phyloP scores from a whole-genome alignment of 2,888 invertebrate species.

The Orchesella flavescens region DNA sequence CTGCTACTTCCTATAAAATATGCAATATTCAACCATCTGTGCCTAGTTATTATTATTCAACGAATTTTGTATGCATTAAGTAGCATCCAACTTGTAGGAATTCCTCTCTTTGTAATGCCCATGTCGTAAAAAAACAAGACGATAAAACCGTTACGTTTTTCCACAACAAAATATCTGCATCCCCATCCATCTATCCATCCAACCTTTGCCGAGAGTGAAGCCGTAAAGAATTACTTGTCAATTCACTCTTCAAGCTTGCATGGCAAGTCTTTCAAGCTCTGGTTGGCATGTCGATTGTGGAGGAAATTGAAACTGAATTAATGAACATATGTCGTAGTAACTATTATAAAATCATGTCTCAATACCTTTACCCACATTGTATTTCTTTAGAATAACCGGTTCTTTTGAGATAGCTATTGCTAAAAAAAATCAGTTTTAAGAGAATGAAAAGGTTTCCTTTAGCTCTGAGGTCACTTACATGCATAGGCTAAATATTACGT shows the following conservation, averaged over 20 bases:
- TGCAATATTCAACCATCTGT: too few relatives aligned
- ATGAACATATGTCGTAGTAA: conserved; percentile 63
- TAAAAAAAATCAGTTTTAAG: conserved; percentile 5
- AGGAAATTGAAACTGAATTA: conserved; percentile 65
- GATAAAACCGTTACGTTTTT: conserved; percentile 62
- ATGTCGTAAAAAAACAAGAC: conserved; percentile 48
- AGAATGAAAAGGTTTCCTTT: not conserved
- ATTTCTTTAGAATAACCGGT: conserved; percentile 5
- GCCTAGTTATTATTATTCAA: too few relatives aligned
- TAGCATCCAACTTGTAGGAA: conserved; percentile 32
- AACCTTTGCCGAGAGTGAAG: conserved; percentile 58
- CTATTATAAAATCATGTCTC: conserved; percentile 47
- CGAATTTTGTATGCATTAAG: not conserved
- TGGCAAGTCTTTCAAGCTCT: not conserved
- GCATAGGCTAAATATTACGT: not conserved
- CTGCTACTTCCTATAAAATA: too few relatives aligned
- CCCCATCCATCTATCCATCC: too few relatives aligned
- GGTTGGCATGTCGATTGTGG: not conserved
- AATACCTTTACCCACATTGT: not conserved
- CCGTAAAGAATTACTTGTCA: conserved; percentile 49
- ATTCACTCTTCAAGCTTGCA: conserved; percentile 56
- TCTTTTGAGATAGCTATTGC: not conserved
- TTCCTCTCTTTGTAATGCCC: conserved; percentile 17
- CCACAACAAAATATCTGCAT: conserved; percentile 12
- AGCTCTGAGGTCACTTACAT: conserved; percentile 14